Evolutionary conservation across 1,140 invertebrate genomes (phyloP), one percentile per base, ranked within the genome.

Genomic region (Bombus difficillimus): DNA sequence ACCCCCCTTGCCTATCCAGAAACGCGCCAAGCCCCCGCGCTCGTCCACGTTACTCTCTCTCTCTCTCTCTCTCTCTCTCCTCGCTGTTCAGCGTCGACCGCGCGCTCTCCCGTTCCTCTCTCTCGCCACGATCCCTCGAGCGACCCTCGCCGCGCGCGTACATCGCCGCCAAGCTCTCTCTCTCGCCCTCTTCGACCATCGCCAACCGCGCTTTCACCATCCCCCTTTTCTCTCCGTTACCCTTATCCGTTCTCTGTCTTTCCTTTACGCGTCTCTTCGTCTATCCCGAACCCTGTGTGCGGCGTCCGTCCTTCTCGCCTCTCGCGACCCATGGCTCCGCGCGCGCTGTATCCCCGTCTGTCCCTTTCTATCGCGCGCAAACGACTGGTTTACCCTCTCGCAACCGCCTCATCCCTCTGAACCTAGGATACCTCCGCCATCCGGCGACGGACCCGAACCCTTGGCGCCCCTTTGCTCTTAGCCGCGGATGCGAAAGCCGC

Each of bases 391-490:
- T 43, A 57, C 86, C 79, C 86, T 75, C 79, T 87, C 88, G 86
- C 85, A 87, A 86, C 88, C 69, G 73, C 85, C 79, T 62, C 93
- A 93, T 83, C 79, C 81, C 71, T 85, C 94, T 71, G 72, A 68
- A 78, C 82, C 94, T 79, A 64, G 80, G 81, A 80, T 83, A 83
- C 94, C 94, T 93, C 81, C 80, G 80, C 83, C 86, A 85, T 69
- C 87, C 90, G 87, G 72, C 87, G 94, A 95, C 94, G 89, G 90
- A 92, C 85, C 88, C 86, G 84, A 91, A 89, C 92, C 92, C 90
- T 92, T 88, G 90, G 89, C 90, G 90, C 92, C 88, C 89, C 89
- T 92, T 92, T 90, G 88, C 91, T 88, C 88, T 90, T 89, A 89
- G 87, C 89, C 90, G 88, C 87, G 86, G 86, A 91, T 91, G 87